Conservation (phyloP, 1,140 invertebrate genomes). For the Acromyrmex charruanus region DNA sequence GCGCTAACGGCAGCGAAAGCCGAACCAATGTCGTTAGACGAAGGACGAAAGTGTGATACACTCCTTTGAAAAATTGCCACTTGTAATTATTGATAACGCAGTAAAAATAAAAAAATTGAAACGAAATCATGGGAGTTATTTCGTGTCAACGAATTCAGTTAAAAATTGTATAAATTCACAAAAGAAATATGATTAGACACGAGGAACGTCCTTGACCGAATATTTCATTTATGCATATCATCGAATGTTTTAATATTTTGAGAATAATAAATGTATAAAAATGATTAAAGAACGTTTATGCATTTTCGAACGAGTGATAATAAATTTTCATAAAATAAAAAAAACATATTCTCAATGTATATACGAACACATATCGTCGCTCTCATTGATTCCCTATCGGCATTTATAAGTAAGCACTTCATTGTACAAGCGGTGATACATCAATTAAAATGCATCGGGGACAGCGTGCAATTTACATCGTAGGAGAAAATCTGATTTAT, state of each 20-base stretch:
- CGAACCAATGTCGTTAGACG: conserved; percentile 23
- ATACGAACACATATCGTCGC: not conserved
- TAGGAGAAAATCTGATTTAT: conserved; percentile 59
- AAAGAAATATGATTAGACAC: too few species aligned
- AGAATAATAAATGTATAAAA: not conserved
- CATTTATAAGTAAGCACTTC: not conserved
- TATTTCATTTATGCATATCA: not conserved
- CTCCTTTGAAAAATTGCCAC: not conserved
- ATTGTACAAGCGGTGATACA: conserved; percentile 5
- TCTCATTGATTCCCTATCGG: not conserved
- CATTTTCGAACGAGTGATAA: not conserved
- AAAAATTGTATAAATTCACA: too few species aligned
- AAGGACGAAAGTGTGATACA: conserved; percentile 15
- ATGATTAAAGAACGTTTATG: not conserved
- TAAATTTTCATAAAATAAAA: not conserved
- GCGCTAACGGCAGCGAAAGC: conserved; percentile 52
- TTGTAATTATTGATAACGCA: not conserved
- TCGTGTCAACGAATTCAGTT: too few species aligned
- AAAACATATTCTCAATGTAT: not conserved
- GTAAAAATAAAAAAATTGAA: not conserved
- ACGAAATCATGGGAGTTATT: not conserved
- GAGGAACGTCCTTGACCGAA: too few species aligned
- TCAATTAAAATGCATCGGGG: conserved; percentile 48
- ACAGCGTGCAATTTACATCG: conserved; percentile 44
- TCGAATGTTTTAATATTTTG: not conserved